Percentiles rank a stretch among this genome's conserved stretches.
phyloP scores from a whole-genome alignment of 2,113 vertebrate genomes.

The Brevimyrus niger region DNA sequence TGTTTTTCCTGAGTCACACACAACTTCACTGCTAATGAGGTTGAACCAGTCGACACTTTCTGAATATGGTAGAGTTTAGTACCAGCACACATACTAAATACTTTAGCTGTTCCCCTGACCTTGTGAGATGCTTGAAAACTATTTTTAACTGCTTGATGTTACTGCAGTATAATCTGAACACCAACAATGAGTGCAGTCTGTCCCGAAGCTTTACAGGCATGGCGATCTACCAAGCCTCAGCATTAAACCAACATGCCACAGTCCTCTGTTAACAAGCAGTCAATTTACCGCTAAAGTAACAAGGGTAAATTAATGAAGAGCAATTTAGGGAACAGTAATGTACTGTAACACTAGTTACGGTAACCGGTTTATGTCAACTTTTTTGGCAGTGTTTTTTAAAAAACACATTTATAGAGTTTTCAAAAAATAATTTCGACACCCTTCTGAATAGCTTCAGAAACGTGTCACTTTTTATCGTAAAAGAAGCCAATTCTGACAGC shows the following conservation, averaged over 20 bases:
- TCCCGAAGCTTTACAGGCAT: not conserved
- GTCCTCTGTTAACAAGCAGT: not conserved
- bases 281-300: constrained; percentile 4
- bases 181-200: not conserved
- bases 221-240: constrained; percentile 1
- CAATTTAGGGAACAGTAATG: not conserved
- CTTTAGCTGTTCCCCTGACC: not conserved
- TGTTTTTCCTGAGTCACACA: not conserved
- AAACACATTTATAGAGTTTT: not conserved
- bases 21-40: not conserved
- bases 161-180: not conserved
- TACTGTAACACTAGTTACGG: not conserved
- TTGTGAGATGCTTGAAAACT: not conserved
- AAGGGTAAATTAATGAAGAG: not conserved
- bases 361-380: not conserved
- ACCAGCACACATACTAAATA: not conserved
- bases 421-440: not conserved
- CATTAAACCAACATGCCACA: not conserved
- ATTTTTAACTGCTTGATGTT: not conserved
- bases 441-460: not conserved
- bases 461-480: not conserved
- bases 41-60: not conserved
- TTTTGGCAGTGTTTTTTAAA: not conserved
- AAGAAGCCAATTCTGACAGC: not conserved
- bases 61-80: not conserved